phyloP scores from a whole-genome alignment of 2,797 vertebrate species.

The Eulemur mongoz region DNA sequence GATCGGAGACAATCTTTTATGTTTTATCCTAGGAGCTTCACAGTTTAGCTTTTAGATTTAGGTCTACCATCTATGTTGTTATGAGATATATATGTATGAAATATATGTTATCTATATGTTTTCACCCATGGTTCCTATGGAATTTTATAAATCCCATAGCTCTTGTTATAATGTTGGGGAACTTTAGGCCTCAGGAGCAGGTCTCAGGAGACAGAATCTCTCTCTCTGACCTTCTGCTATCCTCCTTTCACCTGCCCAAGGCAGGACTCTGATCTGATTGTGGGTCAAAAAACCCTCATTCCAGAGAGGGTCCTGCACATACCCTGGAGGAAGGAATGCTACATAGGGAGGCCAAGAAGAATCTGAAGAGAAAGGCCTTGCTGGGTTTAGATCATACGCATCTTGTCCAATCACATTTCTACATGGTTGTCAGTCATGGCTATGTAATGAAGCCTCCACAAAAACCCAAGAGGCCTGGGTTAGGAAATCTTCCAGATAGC shows the following conservation, averaged over 20 bases:
- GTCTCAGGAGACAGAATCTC: neutral
- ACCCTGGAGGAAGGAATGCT: neutral
- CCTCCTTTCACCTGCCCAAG: neutral
- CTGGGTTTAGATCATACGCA: neutral
- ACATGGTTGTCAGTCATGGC: neutral
- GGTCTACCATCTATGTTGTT: neutral
- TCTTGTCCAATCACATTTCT: neutral
- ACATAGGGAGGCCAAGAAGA: neutral
- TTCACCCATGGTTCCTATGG: neutral
- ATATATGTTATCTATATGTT: neutral
- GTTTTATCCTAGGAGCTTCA: neutral
- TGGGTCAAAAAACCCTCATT: neutral
- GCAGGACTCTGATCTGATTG: neutral
- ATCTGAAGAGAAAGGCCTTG: neutral
- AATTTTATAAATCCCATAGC: neutral
- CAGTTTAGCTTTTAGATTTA: conserved; percentile 41
- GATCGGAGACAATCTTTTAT: neutral
- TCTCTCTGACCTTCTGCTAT: neutral
- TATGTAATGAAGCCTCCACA: neutral
- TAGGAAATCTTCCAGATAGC: too few species aligned
- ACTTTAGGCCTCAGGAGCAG: too few species aligned
- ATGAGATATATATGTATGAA: too few species aligned
- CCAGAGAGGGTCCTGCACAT: neutral
- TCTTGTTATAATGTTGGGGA: neutral
- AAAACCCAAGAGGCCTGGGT: neutral